Evolutionary conservation across 2,113 vertebrate species (phyloP).

Genomic region (Manacus vitellinus): DNA sequence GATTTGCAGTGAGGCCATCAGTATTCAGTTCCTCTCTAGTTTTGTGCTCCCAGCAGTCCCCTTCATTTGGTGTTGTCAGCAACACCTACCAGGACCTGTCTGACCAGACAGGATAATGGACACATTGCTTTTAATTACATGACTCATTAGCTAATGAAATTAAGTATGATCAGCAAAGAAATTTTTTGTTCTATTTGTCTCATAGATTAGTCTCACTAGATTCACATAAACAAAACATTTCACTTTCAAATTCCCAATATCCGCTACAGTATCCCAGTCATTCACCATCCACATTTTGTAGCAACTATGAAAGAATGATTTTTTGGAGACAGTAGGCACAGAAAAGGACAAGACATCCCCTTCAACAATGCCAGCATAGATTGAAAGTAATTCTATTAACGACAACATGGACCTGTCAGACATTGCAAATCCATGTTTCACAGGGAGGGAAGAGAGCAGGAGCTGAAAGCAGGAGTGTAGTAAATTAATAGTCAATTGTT

Average conservation of each 20-base stretch:
- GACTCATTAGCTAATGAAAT: slow-evolving; percentile 42
- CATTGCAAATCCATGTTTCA: slow-evolving; percentile 23
- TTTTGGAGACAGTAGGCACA: neutral
- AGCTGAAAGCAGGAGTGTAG: neutral
- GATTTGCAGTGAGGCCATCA: neutral
- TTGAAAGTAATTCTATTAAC: slow-evolving; percentile 33
- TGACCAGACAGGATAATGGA: slow-evolving; percentile 10
- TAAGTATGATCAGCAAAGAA: slow-evolving; percentile 21
- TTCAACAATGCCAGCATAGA: neutral
- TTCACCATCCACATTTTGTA: neutral
- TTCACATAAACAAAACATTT: neutral
- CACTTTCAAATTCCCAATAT: neutral
- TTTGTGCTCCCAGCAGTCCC: neutral
- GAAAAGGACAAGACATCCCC: neutral
- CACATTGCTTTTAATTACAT: slow-evolving; percentile 24
- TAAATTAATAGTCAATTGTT: neutral
- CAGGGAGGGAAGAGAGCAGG: neutral
- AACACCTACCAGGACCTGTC: neutral
- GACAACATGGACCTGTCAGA: neutral
- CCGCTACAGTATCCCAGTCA: neutral
- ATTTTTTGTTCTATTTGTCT: neutral
- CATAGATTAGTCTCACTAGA: neutral
- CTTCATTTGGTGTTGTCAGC: neutral
- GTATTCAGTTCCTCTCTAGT: neutral
- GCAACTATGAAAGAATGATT: neutral